Base-by-base conservation (phyloP, 2,113 vertebrate species). In the Donacobius atricapilla region DNA sequence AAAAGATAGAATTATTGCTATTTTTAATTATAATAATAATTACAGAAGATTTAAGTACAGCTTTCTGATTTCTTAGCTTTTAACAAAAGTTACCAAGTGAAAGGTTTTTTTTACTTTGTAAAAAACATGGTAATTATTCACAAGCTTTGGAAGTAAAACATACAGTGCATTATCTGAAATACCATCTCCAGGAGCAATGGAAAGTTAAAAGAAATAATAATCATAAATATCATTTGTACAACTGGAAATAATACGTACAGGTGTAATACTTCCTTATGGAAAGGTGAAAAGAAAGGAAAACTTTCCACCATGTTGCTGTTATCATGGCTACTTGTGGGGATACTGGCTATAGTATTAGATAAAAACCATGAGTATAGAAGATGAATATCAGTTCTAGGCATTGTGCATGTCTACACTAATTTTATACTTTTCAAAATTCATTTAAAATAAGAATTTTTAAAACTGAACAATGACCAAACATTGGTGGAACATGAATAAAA, bases 371-470 rank as follows among this genome's bases (percentile, higher is more conserved):
- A 10, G 71, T 77, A 40, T 16, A 66, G 19, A 35, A 61, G 10
- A 22, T 19, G 2, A 78, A 30, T 53, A 39, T 72, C 31, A 57
- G 14, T 19, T 86, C 23, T 27, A 23, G 69, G 4, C 0, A 0
- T 18, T 81, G 15, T 51, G 17, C n/a, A 25, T 78, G 47, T 57
- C 28, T 48, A 28, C 1, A 7, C 5, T 18, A 15, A 48, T 63
- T 63, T 70, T 15, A 57, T 30, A 50, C 10, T 51, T 64, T 53
- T 10, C 7, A 73, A 70, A 61, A 66, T 13, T 6, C 1, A 66
- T 92, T 89, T 94, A 45, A 71, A 87, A 23, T 7, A 45, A 27
- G 5, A 58, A 23, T 57, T 83, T 69, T 60, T 45, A 70, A 84
- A 73, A 30, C 5, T 19, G 11, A 87, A 78, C 3, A 71, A 33